These are phyloP conservation scores for Osmoderma eremita DNA, from an alignment of 2,888 invertebrate genomes.

Conservation along the genomic window DNA sequence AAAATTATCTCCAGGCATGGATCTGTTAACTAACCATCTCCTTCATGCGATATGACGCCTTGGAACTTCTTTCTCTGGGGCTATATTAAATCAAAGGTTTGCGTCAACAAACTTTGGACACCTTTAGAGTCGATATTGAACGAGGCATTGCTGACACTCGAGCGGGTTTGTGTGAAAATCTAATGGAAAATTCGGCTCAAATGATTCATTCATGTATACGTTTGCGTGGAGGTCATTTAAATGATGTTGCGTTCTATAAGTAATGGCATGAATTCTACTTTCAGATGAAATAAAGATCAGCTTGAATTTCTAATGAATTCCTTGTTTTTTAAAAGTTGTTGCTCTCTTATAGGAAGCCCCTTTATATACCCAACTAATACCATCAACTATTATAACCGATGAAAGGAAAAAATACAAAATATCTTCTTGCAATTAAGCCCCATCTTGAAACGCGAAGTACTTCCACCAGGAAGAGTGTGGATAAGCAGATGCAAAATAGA, in stretches of 20 bases:
- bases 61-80: neutral
- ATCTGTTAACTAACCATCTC: neutral
- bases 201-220: neutral
- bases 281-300: constrained; percentile 1
- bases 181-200: neutral
- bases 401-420: too few relatives aligned
- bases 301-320: too few relatives aligned
- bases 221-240: neutral
- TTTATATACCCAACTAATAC: too few relatives aligned
- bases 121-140: neutral
- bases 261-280: constrained; percentile 1
- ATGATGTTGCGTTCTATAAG: neutral
- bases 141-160: neutral
- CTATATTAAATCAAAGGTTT: too few relatives aligned
- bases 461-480: too few relatives aligned
- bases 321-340: too few relatives aligned
- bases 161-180: neutral
- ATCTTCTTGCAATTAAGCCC: too few relatives aligned
- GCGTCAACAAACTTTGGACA: neutral
- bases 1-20: too few relatives aligned
- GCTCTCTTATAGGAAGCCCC: too few relatives aligned
- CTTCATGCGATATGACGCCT: neutral
- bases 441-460: too few relatives aligned
- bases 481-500: constrained; percentile 3
- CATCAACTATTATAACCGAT: too few relatives aligned